These are phyloP conservation scores for Noctua janthina DNA, from an alignment of 2,888 invertebrate species.

Conservation along the genomic window DNA sequence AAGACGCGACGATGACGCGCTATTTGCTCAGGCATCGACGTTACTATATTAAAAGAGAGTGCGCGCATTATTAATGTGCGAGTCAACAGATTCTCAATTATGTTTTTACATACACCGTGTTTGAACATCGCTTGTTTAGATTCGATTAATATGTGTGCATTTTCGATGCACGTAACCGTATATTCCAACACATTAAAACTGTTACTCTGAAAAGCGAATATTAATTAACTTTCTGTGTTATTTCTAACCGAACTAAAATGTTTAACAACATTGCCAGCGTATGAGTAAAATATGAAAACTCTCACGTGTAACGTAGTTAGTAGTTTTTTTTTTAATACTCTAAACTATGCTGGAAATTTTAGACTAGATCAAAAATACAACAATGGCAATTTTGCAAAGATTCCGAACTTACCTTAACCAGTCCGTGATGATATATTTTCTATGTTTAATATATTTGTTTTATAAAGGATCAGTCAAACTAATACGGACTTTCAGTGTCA, in stretches of 20 bases:
- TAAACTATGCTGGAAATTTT: background rate
- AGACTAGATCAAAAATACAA: background rate
- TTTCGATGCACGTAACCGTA: slow-evolving; percentile 17
- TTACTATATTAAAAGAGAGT: slow-evolving; percentile 63
- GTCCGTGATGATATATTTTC: background rate
- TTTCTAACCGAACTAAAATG: slow-evolving; percentile 31
- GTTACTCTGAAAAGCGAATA: slow-evolving; percentile 46
- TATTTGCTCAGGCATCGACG: slow-evolving; percentile 72
- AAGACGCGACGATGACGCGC: slow-evolving; percentile 71
- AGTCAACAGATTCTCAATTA: slow-evolving; percentile 58
- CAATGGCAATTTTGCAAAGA: background rate
- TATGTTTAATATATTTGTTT: background rate
- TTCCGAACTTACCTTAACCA: too few species aligned
- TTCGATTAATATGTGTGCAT: slow-evolving; percentile 48
- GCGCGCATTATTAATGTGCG: slow-evolving; percentile 51
- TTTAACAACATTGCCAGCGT: slow-evolving; percentile 11
- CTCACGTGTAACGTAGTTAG: background rate
- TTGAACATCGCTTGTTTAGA: slow-evolving; percentile 38
- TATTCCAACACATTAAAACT: slow-evolving; percentile 26
- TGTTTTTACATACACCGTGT: slow-evolving; percentile 41
- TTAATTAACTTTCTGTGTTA: slow-evolving; percentile 53
- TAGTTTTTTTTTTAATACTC: background rate
- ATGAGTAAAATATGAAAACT: slow-evolving; percentile 13
- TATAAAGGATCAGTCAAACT: background rate
- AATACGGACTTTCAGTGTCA: too few species aligned